Conservation (phyloP, 2,888 invertebrate genomes). For the Ectemnius continuus region DNA sequence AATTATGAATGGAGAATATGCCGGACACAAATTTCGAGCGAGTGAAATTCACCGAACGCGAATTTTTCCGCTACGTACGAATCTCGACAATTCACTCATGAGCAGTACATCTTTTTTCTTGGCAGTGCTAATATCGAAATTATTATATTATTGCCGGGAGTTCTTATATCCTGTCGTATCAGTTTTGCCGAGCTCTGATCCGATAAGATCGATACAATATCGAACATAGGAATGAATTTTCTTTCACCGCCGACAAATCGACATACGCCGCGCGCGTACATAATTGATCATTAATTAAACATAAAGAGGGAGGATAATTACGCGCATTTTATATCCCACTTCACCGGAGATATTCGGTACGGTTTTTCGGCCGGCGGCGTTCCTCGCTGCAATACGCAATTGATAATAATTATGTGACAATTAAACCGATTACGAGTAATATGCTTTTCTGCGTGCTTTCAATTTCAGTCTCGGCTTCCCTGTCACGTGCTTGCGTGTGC, state of each 20-base stretch:
- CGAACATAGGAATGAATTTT: neutral
- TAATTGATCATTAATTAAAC: conserved; percentile 16
- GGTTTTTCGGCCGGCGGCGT: conserved; percentile 14
- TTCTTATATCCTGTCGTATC: no score
- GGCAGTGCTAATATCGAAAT: no score
- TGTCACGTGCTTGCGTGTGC: no score
- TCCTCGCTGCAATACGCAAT: conserved; percentile 1
- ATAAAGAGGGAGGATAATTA: conserved; percentile 9
- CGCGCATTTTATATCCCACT: conserved; percentile 22
- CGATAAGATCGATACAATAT: conserved; percentile 56
- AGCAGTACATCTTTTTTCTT: neutral
- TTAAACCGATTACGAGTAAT: conserved; percentile 7
- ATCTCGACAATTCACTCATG: conserved; percentile 60
- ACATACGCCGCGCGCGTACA: neutral
- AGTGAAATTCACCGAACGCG: neutral
- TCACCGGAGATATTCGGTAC: conserved; percentile 6
- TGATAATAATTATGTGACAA: conserved; percentile 7
- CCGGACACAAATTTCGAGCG: neutral
- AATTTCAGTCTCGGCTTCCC: neutral
- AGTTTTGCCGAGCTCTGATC: conserved; percentile 28
- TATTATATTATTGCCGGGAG: no score
- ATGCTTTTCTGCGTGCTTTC: neutral
- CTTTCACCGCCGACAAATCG: neutral
- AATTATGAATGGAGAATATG: neutral
- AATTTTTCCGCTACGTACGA: conserved; percentile 28